These are phyloP conservation scores for Poicephalus gulielmi DNA, from an alignment of 2,113 vertebrate genomes.

Conservation along the genomic window DNA sequence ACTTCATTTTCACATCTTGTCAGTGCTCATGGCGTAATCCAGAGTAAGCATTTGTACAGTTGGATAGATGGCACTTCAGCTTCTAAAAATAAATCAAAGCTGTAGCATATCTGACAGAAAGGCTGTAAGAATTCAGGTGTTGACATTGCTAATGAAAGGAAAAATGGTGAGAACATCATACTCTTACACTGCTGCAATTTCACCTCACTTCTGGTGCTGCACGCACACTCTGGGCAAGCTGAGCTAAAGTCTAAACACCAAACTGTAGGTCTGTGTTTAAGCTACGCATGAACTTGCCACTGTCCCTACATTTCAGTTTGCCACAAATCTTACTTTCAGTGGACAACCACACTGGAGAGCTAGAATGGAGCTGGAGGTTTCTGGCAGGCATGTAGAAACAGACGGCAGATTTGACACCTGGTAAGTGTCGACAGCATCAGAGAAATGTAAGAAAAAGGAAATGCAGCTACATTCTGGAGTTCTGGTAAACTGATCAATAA, in stretches of 20 bases:
- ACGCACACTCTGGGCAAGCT: accelerated
- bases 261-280: neutral
- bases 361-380: neutral
- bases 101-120: neutral
- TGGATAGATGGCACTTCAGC: neutral
- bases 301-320: neutral
- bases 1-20: neutral
- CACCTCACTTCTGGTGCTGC: neutral
- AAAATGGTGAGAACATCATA: neutral
- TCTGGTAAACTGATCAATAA: constrained; percentile 65
- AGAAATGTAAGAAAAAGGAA: constrained; percentile 26
- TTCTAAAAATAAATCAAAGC: neutral
- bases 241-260: neutral
- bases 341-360: neutral
- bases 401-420: constrained; percentile 45
- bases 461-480: constrained; percentile 28
- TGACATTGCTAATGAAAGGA: neutral
- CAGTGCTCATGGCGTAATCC: neutral
- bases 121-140: neutral
- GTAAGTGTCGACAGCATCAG: constrained; percentile 38
- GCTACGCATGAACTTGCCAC: neutral
- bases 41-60: neutral
- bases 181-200: neutral
- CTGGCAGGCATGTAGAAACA: neutral
- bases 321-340: neutral